These are phyloP conservation scores for Halcyon malimbica DNA, from an alignment of 2,113 vertebrate species.

Conservation along the genomic window DNA sequence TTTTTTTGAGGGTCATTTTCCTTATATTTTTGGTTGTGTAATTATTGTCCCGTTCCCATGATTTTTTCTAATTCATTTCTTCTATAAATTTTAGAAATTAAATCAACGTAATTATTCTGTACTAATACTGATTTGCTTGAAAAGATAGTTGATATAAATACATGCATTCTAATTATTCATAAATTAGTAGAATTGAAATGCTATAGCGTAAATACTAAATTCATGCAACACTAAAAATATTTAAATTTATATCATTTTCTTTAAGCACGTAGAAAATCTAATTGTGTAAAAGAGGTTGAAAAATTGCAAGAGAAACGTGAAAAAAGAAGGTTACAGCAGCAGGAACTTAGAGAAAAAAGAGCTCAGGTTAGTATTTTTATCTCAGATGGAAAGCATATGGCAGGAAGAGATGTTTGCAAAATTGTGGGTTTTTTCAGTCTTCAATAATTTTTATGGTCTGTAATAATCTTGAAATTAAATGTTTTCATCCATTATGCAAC, in stretches of 20 bases:
- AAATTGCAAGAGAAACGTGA: slow-evolving; percentile 97
- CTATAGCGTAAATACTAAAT: not conserved
- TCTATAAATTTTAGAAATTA: slow-evolving; percentile 39
- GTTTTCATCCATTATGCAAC: not conserved
- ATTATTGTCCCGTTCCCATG: slow-evolving; percentile 45
- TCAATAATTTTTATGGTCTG: not conserved
- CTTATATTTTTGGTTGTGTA: slow-evolving; percentile 1
- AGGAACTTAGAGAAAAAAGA: slow-evolving; percentile 92
- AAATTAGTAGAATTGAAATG: not conserved
- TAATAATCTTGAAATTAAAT: not conserved
- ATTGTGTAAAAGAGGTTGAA: slow-evolving; percentile 98
- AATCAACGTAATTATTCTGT: slow-evolving; percentile 6
- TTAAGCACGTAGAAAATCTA: slow-evolving; percentile 95
- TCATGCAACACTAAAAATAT: not conserved
- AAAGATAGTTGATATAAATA: not conserved
- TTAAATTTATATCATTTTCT: not conserved
- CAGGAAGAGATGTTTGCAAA: not conserved
- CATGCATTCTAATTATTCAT: not conserved
- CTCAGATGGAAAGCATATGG: not conserved
- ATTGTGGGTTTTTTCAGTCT: not conserved
- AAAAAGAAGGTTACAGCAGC: slow-evolving; percentile 90
- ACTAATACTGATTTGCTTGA: slow-evolving; percentile 2
- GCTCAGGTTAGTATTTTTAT: slow-evolving; percentile 82
- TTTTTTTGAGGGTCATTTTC: slow-evolving; percentile 17
- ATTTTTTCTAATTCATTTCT: not conserved